Evolutionary conservation across 2,888 invertebrate genomes (phyloP), one percentile per base, ranked within the genome.

Genomic region (Melipona beecheii): DNA sequence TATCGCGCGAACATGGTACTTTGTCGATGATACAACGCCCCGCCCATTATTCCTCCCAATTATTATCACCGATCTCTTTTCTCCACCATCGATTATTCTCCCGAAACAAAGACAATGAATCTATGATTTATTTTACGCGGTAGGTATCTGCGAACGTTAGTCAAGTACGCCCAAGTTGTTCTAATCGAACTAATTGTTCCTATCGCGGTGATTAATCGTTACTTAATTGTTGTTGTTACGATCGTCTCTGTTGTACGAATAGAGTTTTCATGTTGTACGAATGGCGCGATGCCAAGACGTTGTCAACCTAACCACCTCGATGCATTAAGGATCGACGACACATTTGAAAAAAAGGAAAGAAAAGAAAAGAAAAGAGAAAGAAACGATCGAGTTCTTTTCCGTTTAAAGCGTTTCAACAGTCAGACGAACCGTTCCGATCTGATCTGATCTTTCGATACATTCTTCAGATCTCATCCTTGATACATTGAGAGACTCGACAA

Each of bases 401-500:
- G 15, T 71, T 36, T 56, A 9, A 54, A 64, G 17, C 49, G 24
- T n/a, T 2, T 21, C 9, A 64, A 36, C 36, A 36, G 36, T 54
- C 6, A 21, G 27, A 27, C 3, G 1, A 56, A 50, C 36, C 36
- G 24, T 50, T 64, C n/a, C 2, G 6, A 56, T n/a, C n/a, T 6
- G 6, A 56, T n/a, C n/a, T n/a, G 27, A 60, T 54, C 31, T 21
- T 9, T 49, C 27, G 36, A 56, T n/a, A 66, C 6, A n/a, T n/a
- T n/a, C n/a, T n/a, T n/a, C n/a, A n/a, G 27, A 68, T 49, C 50
- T 71, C 31, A 70, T 83, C 89, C 89, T 91, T 87, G 87, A 86
- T 86, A 88, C 90, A 89, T 90, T 86, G 90, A 91, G 90, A 91
- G 88, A 91, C 91, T 91, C 92, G 92, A 89, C 92, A 85, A 86